phyloP scores from a whole-genome alignment of 2,797 vertebrate genomes.

The Sebastiscus tertius region DNA sequence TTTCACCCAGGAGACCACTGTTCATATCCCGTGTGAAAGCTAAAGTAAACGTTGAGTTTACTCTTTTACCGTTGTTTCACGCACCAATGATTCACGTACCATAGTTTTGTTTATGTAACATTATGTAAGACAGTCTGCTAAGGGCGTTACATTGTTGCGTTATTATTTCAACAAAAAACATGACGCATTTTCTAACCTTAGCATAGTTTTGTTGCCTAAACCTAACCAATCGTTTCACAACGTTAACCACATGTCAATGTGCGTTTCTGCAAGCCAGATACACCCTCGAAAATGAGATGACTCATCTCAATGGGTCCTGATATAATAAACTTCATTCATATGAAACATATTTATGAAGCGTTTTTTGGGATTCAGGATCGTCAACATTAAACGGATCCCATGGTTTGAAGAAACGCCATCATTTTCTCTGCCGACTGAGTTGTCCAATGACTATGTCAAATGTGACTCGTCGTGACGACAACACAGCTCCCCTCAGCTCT shows the following conservation, averaged over 20 bases:
- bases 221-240: not conserved
- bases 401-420: not conserved
- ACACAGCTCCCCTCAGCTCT: not conserved
- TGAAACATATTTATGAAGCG: not conserved
- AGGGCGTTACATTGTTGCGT: not conserved
- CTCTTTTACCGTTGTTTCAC: not conserved
- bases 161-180: not conserved
- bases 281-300: no score
- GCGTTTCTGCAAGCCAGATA: not conserved
- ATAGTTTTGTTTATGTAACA: not conserved
- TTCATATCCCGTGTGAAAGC: fast-evolving
- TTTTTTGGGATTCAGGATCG: not conserved
- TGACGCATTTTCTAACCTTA: not conserved
- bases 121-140: no score
- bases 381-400: not conserved
- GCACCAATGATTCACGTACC: not conserved
- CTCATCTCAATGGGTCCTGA: no score
- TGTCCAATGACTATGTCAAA: not conserved
- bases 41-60: no score
- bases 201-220: not conserved
- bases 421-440: not conserved
- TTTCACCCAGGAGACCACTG: not conserved
- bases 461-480: not conserved
- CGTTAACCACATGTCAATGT: not conserved
- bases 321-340: no score